Evolutionary conservation across 2,113 vertebrate genomes (phyloP), one percentile per base, ranked within the genome.

Genomic region (Mormyrus iriodes): DNA sequence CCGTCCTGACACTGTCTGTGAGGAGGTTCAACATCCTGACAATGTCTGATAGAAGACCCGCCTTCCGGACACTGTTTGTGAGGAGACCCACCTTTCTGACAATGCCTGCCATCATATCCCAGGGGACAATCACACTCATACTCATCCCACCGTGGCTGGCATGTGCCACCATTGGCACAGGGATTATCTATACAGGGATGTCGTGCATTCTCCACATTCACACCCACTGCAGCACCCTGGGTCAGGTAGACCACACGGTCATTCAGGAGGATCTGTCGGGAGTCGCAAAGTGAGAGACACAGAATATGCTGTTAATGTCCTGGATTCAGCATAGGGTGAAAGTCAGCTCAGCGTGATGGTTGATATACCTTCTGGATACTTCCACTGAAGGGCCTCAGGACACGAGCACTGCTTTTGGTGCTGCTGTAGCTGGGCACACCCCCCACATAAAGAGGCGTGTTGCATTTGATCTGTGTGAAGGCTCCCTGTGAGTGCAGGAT

Each of bases 401-500:
- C 58, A 5, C 95, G 95, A 0, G 96, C 95, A 27, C 96, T 96
- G 93, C 93, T 97, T 94, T 97, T 97, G 90, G 96, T 95, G 0
- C 91, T 88, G 39, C 96, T 95, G 0, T 96, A 96, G 91, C 42
- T 93, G 89, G 96, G 96, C 48, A 97, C 95, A 24, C 97, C 97
- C 0, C 96, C 96, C 52, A 97, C 90, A 89, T 95, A 97, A 91
- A 97, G 95, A 31, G 96, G 95, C 1, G 95, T 94, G 90, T 95
- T 96, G 90, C 97, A 97, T 88, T 95, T 96, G 90, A 97, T 97
- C 90, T 97, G 97, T 3, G 96, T 97, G 92, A 97, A 97, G 90
- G 95, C 96, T 3, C 96, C 97, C 97, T 97, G 91, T 17, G 90
- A 82, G 12, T 0, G 17, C 44, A 65, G 12, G 46, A 88, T 27